Conservation (phyloP, 2,113 vertebrate genomes). For the Sebastes schlegelii region DNA sequence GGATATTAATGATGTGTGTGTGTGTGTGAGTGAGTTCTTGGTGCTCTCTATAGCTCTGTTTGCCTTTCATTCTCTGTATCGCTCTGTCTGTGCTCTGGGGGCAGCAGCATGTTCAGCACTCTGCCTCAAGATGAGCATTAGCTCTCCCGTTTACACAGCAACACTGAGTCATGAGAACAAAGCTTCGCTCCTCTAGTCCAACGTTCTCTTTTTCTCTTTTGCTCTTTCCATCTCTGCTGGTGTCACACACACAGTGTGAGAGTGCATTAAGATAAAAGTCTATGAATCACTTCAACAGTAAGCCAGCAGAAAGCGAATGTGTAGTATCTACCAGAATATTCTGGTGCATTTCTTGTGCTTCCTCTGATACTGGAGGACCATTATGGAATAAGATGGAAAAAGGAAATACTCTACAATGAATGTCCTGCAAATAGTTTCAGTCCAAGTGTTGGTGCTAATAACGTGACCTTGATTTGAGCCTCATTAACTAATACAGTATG, state of each 20-base stretch:
- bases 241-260: slow-evolving; percentile 54
- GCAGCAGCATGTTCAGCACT: slow-evolving; percentile 67
- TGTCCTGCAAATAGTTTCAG: neutral
- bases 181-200: slow-evolving; percentile 53
- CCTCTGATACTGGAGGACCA: slow-evolving; percentile 14
- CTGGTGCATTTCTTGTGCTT: slow-evolving; percentile 29
- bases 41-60: slow-evolving; percentile 30
- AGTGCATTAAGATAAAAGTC: slow-evolving; percentile 42
- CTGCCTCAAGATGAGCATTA: slow-evolving; percentile 67
- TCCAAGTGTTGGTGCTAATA: neutral
- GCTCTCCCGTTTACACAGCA: slow-evolving; percentile 65
- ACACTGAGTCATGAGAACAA: slow-evolving; percentile 75
- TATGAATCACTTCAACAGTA: slow-evolving; percentile 57
- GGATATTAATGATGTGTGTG: slow-evolving; percentile 55
- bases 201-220: slow-evolving; percentile 8
- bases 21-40: slow-evolving; percentile 11
- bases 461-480: neutral
- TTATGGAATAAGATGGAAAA: neutral
- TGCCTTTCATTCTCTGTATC: slow-evolving; percentile 12
- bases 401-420: neutral
- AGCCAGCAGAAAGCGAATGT: slow-evolving; percentile 27
- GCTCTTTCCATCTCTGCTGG: slow-evolving; percentile 48
- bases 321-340: slow-evolving; percentile 39
- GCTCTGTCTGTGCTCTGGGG: slow-evolving; percentile 37
- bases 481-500: neutral